Evolutionary conservation across 2,113 vertebrate species (phyloP).

Genomic region (Chlorodrepanis virens): DNA sequence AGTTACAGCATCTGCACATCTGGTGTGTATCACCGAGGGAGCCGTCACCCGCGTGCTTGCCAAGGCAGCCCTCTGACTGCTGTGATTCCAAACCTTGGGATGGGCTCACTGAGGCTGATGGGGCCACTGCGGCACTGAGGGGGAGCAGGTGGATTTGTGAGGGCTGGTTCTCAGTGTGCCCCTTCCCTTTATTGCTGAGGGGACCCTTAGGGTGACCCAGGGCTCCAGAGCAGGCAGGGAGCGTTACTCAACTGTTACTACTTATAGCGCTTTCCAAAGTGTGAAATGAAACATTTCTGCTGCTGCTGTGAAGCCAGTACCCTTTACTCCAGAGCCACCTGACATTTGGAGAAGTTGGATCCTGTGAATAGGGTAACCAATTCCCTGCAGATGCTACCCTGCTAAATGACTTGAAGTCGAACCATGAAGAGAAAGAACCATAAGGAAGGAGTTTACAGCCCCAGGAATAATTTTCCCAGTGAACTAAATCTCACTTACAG

Average conservation of each 20-base stretch:
- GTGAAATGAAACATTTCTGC: background rate
- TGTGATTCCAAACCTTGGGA: background rate
- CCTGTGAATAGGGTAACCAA: background rate
- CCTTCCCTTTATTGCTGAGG: background rate
- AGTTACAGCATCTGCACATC: background rate
- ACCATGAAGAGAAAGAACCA: background rate
- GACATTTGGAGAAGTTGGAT: background rate
- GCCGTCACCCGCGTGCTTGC: background rate
- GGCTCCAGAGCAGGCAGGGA: background rate
- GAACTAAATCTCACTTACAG: background rate
- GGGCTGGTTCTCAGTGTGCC: fast-evolving
- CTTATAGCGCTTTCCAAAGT: background rate
- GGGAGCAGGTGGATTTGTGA: background rate
- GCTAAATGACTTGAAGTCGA: background rate
- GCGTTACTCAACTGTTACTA: background rate
- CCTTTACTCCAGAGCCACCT: background rate
- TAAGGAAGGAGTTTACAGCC: background rate
- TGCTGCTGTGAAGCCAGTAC: background rate
- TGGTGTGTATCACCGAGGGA: background rate
- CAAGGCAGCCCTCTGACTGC: background rate
- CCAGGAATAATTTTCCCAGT: background rate
- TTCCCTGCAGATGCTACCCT: background rate
- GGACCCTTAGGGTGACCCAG: background rate
- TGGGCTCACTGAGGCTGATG: background rate
- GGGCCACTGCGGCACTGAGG: fast-evolving